Percentiles rank a stretch among this genome's conserved stretches.
These are phyloP conservation scores for Deroplatys truncata DNA, from an alignment of 2,888 invertebrate genomes.

Conservation along the genomic window DNA sequence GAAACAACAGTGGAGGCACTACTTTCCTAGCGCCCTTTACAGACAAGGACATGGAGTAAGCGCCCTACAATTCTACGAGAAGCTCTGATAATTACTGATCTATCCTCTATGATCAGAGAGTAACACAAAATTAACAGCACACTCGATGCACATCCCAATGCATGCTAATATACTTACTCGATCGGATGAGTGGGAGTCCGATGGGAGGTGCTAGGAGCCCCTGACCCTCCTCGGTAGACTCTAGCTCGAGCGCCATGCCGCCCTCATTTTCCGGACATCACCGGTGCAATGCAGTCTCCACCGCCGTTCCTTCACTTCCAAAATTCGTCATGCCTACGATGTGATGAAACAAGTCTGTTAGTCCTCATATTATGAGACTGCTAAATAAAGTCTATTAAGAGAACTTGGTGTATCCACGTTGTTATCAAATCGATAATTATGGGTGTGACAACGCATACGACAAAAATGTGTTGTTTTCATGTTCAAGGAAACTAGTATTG, in stretches of 20 bases:
- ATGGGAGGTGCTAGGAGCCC: slow-evolving; percentile 22
- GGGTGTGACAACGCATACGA: no score
- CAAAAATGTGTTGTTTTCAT: no score
- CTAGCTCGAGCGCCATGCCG: slow-evolving; percentile 12
- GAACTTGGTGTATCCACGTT: no score
- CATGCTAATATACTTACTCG: background rate
- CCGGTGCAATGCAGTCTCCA: background rate
- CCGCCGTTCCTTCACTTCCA: background rate
- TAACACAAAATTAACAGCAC: background rate
- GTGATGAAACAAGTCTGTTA: background rate
- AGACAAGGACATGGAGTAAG: no score
- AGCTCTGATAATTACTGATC: background rate
- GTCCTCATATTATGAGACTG: background rate
- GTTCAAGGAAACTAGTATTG: no score
- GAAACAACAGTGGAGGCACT: no score
- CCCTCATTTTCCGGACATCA: background rate
- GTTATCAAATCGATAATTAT: no score
- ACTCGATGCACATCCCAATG: no score
- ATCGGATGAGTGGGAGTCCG: slow-evolving; percentile 9
- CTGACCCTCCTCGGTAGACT: slow-evolving; percentile 23
- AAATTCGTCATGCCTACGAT: background rate
- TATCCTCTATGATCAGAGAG: background rate
- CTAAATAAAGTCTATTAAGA: no score
- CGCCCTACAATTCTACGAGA: no score
- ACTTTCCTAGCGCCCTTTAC: no score